Percentiles rank a stretch among this genome's conserved stretches.
phyloP scores from a whole-genome alignment of 2,797 vertebrate species.

The Myoxocephalus aenaeus region DNA sequence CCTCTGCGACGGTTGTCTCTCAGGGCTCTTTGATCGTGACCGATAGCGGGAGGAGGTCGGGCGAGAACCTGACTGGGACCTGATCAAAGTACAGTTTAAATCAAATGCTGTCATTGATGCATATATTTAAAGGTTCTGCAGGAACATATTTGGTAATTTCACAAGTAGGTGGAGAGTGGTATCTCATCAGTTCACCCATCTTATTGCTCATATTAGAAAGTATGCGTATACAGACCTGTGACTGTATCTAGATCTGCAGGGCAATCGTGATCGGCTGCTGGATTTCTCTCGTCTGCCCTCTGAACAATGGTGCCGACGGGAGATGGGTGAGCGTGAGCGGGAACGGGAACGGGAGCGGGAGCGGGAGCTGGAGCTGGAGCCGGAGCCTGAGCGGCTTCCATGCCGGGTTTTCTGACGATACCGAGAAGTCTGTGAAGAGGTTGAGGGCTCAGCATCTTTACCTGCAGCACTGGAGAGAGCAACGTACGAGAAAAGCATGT shows the following conservation, averaged over 20 bases:
- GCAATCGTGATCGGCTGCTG: slow-evolving; percentile 41
- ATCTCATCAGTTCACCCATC: background rate
- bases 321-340: slow-evolving; percentile 74
- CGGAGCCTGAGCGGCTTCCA: slow-evolving; percentile 52
- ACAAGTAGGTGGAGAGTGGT: background rate
- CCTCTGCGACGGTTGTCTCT: background rate
- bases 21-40: slow-evolving; percentile 19
- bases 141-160: background rate
- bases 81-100: background rate
- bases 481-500: background rate
- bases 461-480: slow-evolving; percentile 16
- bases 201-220: background rate
- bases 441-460: slow-evolving; percentile 24
- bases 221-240: slow-evolving; percentile 49
- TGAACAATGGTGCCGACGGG: slow-evolving; percentile 74
- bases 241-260: slow-evolving; percentile 11
- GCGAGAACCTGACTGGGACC: slow-evolving; percentile 66
- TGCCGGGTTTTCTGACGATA: slow-evolving; percentile 8
- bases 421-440: slow-evolving; percentile 7
- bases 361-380: slow-evolving; percentile 52
- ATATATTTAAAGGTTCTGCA: background rate
- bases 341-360: slow-evolving; percentile 58
- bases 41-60: slow-evolving; percentile 40
- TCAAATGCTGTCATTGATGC: background rate
- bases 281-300: slow-evolving; percentile 54